These are phyloP conservation scores for Perodicticus potto DNA, from an alignment of 2,797 vertebrate genomes.

Conservation along the genomic window DNA sequence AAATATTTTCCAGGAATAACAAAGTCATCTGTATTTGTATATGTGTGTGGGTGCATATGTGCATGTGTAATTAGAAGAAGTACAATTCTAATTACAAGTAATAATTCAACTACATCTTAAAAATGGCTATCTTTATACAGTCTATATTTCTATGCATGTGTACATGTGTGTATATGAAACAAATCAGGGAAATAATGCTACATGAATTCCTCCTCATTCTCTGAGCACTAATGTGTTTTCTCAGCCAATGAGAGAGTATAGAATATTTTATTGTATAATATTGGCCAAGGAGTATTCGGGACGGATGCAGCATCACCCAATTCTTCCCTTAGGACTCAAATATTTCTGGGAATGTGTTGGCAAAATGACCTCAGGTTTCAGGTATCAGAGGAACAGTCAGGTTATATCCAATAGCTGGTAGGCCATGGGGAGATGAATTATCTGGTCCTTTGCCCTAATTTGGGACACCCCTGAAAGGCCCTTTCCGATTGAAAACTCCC, in stretches of 20 bases:
- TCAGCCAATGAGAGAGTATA: fast-evolving
- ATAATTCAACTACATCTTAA: neutral
- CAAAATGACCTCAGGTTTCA: neutral
- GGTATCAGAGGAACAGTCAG: neutral
- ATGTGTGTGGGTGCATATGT: too few relatives aligned
- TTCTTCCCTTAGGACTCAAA: neutral
- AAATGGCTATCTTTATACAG: neutral
- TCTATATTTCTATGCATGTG: neutral
- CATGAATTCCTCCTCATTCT: neutral
- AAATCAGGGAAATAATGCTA: neutral
- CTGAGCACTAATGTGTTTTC: neutral
- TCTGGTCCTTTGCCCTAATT: fast-evolving
- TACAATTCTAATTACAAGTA: neutral
- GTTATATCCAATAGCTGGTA: neutral
- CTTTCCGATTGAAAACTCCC: fast-evolving
- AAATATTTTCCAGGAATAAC: neutral
- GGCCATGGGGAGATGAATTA: neutral
- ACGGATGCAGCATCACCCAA: neutral
- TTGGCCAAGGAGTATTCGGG: too few relatives aligned
- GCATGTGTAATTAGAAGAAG: neutral
- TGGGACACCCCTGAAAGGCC: neutral
- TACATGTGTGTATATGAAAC: neutral
- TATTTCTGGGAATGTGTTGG: neutral
- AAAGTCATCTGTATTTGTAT: neutral
- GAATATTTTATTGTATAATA: neutral